Percentiles rank a stretch among this genome's conserved stretches.
phyloP scores from a whole-genome alignment of 1,140 invertebrate species.

The Calosoma granatense region DNA sequence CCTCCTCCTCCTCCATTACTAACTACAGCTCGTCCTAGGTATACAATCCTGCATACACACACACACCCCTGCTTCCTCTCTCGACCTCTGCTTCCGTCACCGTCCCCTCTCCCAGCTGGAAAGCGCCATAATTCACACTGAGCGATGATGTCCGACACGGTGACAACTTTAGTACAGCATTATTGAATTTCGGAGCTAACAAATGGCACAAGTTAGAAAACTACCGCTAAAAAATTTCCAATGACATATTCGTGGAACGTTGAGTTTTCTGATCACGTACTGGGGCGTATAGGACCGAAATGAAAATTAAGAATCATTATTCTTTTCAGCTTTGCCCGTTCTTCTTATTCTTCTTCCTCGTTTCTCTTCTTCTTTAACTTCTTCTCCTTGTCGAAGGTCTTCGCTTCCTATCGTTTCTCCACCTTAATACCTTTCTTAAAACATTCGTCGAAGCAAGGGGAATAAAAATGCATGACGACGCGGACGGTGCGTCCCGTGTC shows the following conservation, averaged over 20 bases:
- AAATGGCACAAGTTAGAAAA: constrained; percentile 30
- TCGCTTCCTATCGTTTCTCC: too few relatives aligned
- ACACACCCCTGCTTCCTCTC: too few relatives aligned
- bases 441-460: constrained; percentile 27
- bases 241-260: constrained; percentile 25
- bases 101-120: constrained; percentile 9
- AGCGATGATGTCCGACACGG: constrained; percentile 31
- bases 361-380: neutral
- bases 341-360: too few relatives aligned
- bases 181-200: constrained; percentile 33
- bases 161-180: constrained; percentile 32
- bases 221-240: constrained; percentile 27
- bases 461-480: constrained; percentile 23
- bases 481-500: constrained; percentile 13
- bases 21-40: too few relatives aligned
- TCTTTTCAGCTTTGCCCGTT: constrained; percentile 35
- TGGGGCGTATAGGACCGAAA: constrained; percentile 33
- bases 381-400: too few relatives aligned
- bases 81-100: neutral
- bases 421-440: constrained; percentile 33
- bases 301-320: constrained; percentile 38
- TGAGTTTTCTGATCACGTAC: constrained; percentile 32
- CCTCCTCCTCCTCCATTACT: too few relatives aligned
- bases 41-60: too few relatives aligned
- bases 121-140: constrained; percentile 30